Base-by-base conservation (phyloP, 2,888 invertebrate species). In the Aleiodes alternator region DNA sequence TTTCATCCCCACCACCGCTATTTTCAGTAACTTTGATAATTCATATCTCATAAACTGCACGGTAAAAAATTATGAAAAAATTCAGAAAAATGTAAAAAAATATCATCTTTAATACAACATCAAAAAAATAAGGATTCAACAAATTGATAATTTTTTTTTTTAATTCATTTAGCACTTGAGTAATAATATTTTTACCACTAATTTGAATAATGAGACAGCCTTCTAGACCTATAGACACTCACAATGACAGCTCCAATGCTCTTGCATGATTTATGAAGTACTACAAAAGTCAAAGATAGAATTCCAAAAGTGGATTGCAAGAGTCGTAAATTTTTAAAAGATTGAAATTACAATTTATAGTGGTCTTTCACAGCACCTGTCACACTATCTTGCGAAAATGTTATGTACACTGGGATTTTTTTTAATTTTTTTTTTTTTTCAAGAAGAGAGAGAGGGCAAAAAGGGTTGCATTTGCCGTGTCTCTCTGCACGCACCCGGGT, bases 281-380 rank as follows among this genome's bases (percentile, higher is more conserved):
- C 31, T 71, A 50, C 50, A 59, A 48, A 59, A 48, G 43, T 59
- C 50, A 71, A 71, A 71, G 48, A 71, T 71, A 70, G 70, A 48
- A n/a, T 4, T 14, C 29, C n/a, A 61, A 38, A 38, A 61, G 61
- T 38, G 38, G 61, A 34, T 6, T 16, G 59, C 34, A 59, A 34
- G 11, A 43, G 9, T 61, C 34, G 61, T 34, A n/a, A n/a, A 61
- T 61, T 61, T 61, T 61, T 61, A 34, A 61, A 38, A 61, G 61
- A 61, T 61, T 14, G 38, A 61, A 61, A 34, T 73, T 57, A 72
- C 73, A 85, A 86, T 86, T 86, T 86, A 86, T 86, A 83, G 84
- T 83, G 83, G 43, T 38, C 23, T 78, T 84, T 84, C 86, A 84
- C 86, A 80, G 85, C 86, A 86, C 86, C 86, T 86, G 86, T 85